These are phyloP conservation scores for Montipora cactus DNA, from an alignment of 64 coral and sea anemone species.

Conservation along the genomic window DNA sequence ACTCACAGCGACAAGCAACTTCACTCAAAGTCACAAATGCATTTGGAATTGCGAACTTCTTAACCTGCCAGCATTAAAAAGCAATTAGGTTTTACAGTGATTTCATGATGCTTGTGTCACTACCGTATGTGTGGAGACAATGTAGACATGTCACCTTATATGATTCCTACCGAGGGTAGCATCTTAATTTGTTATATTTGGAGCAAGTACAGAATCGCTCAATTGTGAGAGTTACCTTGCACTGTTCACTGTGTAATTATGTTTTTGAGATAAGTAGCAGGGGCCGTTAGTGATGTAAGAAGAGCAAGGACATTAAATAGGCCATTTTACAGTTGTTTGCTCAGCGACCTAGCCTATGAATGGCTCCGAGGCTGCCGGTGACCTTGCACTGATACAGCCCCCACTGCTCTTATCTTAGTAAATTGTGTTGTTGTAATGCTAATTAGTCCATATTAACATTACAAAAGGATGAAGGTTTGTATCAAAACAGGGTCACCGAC, in stretches of 20 bases:
- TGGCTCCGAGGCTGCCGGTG: too few relatives aligned
- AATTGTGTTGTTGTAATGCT: too few relatives aligned
- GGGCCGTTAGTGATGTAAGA: not conserved
- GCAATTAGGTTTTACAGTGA: not conserved
- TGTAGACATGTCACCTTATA: not conserved
- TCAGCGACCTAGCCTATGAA: too few relatives aligned
- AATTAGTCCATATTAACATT: too few relatives aligned
- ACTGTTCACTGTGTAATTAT: not conserved
- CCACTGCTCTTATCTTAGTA: too few relatives aligned
- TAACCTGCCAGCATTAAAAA: not conserved
- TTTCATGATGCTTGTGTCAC: not conserved
- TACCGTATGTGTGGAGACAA: not conserved
- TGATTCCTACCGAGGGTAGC: not conserved
- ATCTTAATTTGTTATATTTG: not conserved
- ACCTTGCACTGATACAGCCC: too few relatives aligned
- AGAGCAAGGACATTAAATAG: not conserved
- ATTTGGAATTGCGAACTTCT: constrained; percentile 32
- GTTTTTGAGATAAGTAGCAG: not conserved
- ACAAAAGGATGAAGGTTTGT: too few relatives aligned
- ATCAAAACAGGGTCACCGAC: too few relatives aligned
- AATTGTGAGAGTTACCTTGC: not conserved
- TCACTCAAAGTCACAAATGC: constrained; percentile 41
- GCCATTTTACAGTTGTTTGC: too few relatives aligned
- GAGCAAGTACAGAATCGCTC: not conserved
- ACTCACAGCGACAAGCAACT: constrained; percentile 10